phyloP scores from a whole-genome alignment of 2,888 invertebrate species.

The Pandemis corylana region DNA sequence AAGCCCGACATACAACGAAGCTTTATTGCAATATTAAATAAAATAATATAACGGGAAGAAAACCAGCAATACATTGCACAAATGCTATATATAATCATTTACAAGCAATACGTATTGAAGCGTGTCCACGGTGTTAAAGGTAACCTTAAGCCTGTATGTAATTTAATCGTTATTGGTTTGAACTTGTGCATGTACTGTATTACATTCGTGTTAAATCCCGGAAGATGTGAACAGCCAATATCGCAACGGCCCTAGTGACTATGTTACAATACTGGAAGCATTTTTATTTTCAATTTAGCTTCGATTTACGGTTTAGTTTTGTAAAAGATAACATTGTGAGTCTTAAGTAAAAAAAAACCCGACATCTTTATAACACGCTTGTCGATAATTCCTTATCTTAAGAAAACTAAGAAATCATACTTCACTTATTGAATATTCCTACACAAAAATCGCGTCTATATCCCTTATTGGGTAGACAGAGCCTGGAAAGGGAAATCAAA shows the following conservation, averaged over 20 bases:
- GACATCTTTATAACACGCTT: not conserved
- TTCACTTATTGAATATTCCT: not conserved
- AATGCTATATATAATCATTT: not conserved
- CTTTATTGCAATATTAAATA: too few species aligned
- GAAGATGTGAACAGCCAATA: conserved; percentile 26
- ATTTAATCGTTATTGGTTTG: conserved; percentile 40
- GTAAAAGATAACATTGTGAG: conserved; percentile 5
- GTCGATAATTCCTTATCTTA: not conserved
- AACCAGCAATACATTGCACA: not conserved
- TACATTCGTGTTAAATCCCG: conserved; percentile 34
- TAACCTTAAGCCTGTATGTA: conserved; percentile 40
- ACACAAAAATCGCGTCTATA: too few species aligned
- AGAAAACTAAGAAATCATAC: not conserved
- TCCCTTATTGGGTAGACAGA: too few species aligned
- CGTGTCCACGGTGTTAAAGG: conserved; percentile 31
- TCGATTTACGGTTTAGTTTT: conserved; percentile 1
- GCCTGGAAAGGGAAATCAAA: too few species aligned
- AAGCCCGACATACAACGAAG: too few species aligned
- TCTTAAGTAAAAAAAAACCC: not conserved
- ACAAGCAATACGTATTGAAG: conserved; percentile 24
- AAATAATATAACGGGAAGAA: not conserved
- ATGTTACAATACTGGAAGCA: not conserved
- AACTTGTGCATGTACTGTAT: conserved; percentile 32
- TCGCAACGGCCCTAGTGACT: not conserved
- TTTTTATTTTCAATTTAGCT: not conserved